Base-by-base conservation (phyloP, 2,797 vertebrate genomes). In the Smutsia temminckii region DNA sequence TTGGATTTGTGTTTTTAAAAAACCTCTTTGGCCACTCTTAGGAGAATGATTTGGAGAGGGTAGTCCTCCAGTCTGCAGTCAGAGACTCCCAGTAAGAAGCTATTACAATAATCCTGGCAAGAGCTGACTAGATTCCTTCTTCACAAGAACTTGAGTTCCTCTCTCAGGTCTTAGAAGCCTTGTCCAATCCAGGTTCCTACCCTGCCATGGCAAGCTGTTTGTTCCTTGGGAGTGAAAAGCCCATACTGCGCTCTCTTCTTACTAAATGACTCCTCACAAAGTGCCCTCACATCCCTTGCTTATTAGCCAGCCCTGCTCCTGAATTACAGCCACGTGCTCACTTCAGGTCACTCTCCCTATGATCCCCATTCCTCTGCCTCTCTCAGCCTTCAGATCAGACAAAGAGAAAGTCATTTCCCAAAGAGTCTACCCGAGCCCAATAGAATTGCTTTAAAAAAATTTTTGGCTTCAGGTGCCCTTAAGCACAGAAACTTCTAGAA, bases 401-500 rank as follows among this genome's bases (percentile, higher is more conserved):
- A 66, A 25, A 69, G 53, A 37, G 57, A 42, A 40, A 40, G 18
- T 59, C 49, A 42, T 6, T 17, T 63, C 57, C 25, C 20, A 0
- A 37, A 53, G 55, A 66, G 63, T 29, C 57, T 72, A n/a, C 66
- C 51, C 64, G 37, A 83, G 46, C 23, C 40, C 34, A 49, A 20
- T 2, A 64, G 34, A 72, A 95, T 83, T 55, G 40, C 59, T 80
- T 71, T 57, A 69, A 29, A 29, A 18, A 12, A 46, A 90, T 80
- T 87, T 86, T 79, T 79, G 51, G 29, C 72, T 32, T 89, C 40
- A 17, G 37, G 66, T 94, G 83, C 51, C 63, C 18, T 92, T 80
- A 37, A 85, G 37, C 61, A 74, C 25, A 85, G 79, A 96, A 80
- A 63, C 9, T 29, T 90, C 64, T 71, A 37, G 80, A 92, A 85